These are phyloP conservation scores for Clarias pachynema DNA, from an alignment of 2,797 vertebrate genomes.

Conservation along the genomic window DNA sequence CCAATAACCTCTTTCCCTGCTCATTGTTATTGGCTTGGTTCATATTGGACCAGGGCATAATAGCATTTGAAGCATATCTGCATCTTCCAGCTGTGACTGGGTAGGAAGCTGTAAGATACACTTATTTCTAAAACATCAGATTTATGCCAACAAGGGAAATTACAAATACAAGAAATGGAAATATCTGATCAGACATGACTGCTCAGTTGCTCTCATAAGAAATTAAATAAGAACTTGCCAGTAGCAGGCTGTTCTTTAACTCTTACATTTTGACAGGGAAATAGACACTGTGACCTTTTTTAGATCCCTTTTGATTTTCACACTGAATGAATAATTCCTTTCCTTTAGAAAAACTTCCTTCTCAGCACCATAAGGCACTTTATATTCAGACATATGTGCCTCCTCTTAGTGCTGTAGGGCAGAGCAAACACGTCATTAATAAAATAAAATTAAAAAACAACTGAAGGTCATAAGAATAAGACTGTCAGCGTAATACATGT, in stretches of 20 bases:
- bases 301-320: slow-evolving; percentile 37
- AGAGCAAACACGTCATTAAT: slow-evolving; percentile 5
- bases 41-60: slow-evolving; percentile 60
- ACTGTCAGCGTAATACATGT: slow-evolving; percentile 42
- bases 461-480: slow-evolving; percentile 28
- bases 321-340: slow-evolving; percentile 55
- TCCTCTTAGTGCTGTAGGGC: slow-evolving; percentile 24
- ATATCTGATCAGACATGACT: slow-evolving; percentile 18
- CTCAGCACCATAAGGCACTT: slow-evolving; percentile 20
- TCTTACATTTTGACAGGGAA: slow-evolving; percentile 43
- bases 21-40: slow-evolving; percentile 21
- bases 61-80: slow-evolving; percentile 71
- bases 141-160: slow-evolving; percentile 44
- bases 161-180: slow-evolving; percentile 31
- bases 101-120: slow-evolving; percentile 29
- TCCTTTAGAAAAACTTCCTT: slow-evolving; percentile 23
- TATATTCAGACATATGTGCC: slow-evolving; percentile 18
- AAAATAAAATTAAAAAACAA: not conserved
- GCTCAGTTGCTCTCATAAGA: slow-evolving; percentile 40
- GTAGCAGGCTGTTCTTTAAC: slow-evolving; percentile 14
- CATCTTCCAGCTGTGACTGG: slow-evolving; percentile 67
- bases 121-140: slow-evolving; percentile 57
- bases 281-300: slow-evolving; percentile 34
- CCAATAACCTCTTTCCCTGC: slow-evolving; percentile 48
- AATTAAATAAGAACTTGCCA: slow-evolving; percentile 25